phyloP scores from a whole-genome alignment of 2,113 vertebrate species.

The Strix aluco region DNA sequence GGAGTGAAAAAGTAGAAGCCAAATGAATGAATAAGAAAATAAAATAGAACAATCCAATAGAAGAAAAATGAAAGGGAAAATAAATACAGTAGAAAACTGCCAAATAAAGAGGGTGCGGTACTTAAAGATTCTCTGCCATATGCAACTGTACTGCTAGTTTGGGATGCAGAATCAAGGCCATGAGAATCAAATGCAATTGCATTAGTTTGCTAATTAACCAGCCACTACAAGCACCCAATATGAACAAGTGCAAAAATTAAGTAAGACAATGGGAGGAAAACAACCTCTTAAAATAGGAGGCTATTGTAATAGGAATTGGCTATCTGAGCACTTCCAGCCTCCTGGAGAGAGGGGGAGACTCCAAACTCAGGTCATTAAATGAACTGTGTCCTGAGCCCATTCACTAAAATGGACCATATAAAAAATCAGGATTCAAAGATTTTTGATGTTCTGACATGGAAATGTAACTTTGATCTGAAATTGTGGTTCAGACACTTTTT shows the following conservation, averaged over 20 bases:
- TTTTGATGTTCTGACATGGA: neutral
- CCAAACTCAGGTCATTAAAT: neutral
- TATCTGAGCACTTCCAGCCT: neutral
- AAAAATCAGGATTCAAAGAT: neutral
- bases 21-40: neutral
- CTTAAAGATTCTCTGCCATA: neutral
- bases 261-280: neutral
- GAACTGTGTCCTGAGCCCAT: neutral
- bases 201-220: constrained; percentile 54
- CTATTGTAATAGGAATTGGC: neutral
- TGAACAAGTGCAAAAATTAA: neutral
- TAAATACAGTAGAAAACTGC: neutral
- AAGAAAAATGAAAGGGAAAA: neutral
- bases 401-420: neutral
- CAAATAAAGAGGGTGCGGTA: neutral
- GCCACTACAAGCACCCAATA: neutral
- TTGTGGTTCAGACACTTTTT: neutral
- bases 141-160: neutral
- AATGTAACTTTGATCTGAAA: neutral
- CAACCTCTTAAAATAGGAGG: neutral
- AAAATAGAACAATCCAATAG: neutral
- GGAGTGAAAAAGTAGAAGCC: neutral
- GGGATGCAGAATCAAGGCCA: neutral
- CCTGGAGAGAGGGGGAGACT: neutral
- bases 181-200: neutral